Percentiles rank a stretch among this genome's conserved stretches.
These are phyloP conservation scores for Tipula lateralis DNA, from an alignment of 2,888 invertebrate species.

Conservation along the genomic window DNA sequence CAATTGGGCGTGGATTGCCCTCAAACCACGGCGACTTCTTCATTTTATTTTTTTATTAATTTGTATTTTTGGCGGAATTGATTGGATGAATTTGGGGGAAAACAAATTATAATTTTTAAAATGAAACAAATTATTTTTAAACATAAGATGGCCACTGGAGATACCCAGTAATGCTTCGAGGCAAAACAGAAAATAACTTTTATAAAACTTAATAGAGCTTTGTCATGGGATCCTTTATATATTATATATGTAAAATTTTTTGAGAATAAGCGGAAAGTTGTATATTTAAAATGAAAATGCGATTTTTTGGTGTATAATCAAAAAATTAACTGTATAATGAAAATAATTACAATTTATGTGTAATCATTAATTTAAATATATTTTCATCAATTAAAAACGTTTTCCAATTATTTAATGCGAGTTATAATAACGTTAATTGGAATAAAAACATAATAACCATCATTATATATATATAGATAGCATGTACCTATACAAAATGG, in stretches of 20 bases:
- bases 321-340: background rate
- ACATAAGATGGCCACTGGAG: background rate
- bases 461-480: background rate
- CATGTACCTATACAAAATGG: background rate
- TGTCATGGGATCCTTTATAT: conserved; percentile 24
- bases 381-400: background rate
- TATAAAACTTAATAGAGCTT: background rate
- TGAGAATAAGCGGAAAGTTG: background rate
- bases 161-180: background rate
- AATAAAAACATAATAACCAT: background rate
- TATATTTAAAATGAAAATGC: too few relatives aligned
- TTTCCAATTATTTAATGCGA: background rate
- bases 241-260: background rate
- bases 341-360: background rate
- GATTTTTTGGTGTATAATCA: background rate
- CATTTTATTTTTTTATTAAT: background rate
- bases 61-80: background rate
- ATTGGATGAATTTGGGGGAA: background rate
- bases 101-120: conserved; percentile 12
- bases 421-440: background rate
- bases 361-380: background rate
- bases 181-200: background rate
- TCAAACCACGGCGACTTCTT: background rate
- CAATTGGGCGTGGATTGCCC: conserved; percentile 12
- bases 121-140: background rate